Evolutionary conservation across 2,888 invertebrate genomes (phyloP), one percentile per base, ranked within the genome.

Genomic region (Xestia sexstrigata): DNA sequence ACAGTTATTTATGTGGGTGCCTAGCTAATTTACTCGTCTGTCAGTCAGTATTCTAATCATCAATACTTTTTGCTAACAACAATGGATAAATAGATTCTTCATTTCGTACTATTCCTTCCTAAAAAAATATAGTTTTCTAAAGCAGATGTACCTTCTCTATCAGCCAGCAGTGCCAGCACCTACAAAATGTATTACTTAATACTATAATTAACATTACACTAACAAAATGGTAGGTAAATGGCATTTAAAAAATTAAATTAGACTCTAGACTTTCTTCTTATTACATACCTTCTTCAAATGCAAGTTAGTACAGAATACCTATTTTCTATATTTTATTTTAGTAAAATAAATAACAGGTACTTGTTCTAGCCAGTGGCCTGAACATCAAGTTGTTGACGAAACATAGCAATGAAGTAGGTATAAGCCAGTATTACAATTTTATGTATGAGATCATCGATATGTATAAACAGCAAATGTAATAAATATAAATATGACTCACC

Each of bases 401-500:
- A 87, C 87, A 88, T 88, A 88, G 87, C 86, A 89, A 89, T 89
- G 88, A 90, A 89, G 87, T 89, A 76, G n/a, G n/a, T 89, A 88
- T n/a, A 35, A 90, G 88, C 86, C 81, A 90, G 88, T 88, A 90
- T 87, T 86, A 90, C 88, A 91, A 90, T 90, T 92, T 90, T 90
- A 91, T 88, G 89, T 93, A 96, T 96, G 97, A 96, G 96, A 96
- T 96, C 96, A 97, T 96, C 96, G 95, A 96, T 96, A 92, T 88
- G 90, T 92, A 84, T 91, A 96, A 89, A 93, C 93, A 93, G 94
- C 94, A 96, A 95, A 96, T 93, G 94, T 93, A 95, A 94, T 96
- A 97, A 96, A 96, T 96, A 96, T 97, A 97, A 96, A 96, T 95
- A 95, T 97, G 97, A 97, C 96, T 97, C 97, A 97, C 96, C 95